These are phyloP conservation scores for Chrosomus eos DNA, from an alignment of 2,797 vertebrate genomes.

Conservation along the genomic window DNA sequence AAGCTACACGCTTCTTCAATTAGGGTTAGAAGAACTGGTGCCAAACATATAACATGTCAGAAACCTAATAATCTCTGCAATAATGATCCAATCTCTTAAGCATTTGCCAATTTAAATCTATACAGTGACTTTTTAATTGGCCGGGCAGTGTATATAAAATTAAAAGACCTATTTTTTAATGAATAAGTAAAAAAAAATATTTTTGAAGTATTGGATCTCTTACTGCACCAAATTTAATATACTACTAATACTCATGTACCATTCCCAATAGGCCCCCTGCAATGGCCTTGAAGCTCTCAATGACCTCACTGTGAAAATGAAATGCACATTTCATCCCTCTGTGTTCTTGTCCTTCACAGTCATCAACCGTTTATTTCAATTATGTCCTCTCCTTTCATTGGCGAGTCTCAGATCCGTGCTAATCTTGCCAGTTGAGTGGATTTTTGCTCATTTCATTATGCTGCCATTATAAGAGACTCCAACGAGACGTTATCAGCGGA, in stretches of 20 bases:
- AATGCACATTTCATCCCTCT: conserved; percentile 40
- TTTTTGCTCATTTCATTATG: conserved; percentile 73
- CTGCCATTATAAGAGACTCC: conserved; percentile 69
- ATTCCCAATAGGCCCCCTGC: not conserved
- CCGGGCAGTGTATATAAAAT: too few species aligned
- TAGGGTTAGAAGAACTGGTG: too few species aligned
- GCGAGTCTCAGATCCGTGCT: conserved; percentile 43
- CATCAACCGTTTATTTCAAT: conserved; percentile 74
- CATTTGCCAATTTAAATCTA: too few species aligned
- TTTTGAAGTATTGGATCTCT: not conserved
- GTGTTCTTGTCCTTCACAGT: conserved; percentile 53
- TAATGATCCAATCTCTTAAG: too few species aligned
- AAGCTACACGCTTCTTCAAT: too few species aligned
- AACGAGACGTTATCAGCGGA: conserved; percentile 19
- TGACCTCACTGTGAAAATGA: conserved; percentile 40
- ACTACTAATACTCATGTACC: not conserved
- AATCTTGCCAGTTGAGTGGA: conserved; percentile 54
- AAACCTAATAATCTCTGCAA: too few species aligned
- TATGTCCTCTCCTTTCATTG: conserved; percentile 56
- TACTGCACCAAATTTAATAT: not conserved
- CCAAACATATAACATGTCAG: too few species aligned
- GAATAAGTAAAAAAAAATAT: not conserved
- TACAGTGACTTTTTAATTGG: too few species aligned
- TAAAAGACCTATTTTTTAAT: too few species aligned
- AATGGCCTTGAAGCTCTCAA: not conserved